These are phyloP conservation scores for Brachymystax lenok DNA, from an alignment of 2,797 vertebrate species.

Conservation along the genomic window DNA sequence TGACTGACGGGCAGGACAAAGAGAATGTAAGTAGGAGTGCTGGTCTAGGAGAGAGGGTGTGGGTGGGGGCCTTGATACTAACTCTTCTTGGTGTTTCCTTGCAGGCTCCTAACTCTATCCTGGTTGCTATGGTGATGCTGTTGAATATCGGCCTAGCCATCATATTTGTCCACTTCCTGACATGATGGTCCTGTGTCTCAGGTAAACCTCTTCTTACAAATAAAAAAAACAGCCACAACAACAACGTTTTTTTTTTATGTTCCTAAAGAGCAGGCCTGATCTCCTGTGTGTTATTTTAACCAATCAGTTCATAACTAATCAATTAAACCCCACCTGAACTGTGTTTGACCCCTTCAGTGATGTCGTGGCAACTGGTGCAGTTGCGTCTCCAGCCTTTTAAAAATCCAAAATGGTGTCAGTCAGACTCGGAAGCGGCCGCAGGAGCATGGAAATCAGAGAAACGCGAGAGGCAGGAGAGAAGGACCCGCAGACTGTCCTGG, in stretches of 20 bases:
- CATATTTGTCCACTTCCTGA: constrained; percentile 99
- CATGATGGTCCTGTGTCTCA: constrained; percentile 88
- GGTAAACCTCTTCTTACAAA: constrained; percentile 80
- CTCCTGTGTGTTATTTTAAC: constrained; percentile 75
- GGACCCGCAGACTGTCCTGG: constrained; percentile 77
- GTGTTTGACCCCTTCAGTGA: constrained; percentile 86
- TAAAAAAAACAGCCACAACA: background rate
- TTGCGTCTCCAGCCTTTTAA: constrained; percentile 86
- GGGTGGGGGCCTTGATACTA: background rate
- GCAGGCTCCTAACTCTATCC: constrained; percentile 95
- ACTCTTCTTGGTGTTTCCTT: constrained; percentile 48
- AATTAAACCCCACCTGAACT: constrained; percentile 67
- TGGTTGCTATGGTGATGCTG: constrained; percentile 98
- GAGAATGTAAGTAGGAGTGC: constrained; percentile 81
- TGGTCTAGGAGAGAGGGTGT: background rate
- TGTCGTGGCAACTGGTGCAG: constrained; percentile 87
- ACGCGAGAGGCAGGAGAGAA: constrained; percentile 78
- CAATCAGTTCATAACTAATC: constrained; percentile 37
- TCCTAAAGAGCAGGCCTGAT: constrained; percentile 27
- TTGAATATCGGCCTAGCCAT: constrained; percentile 99
- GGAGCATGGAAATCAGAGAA: constrained; percentile 86
- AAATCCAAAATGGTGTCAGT: constrained; percentile 83
- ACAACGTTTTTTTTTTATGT: constrained; percentile 7
- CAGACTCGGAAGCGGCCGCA: constrained; percentile 85
- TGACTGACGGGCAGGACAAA: constrained; percentile 70